phyloP scores from a whole-genome alignment of 1,140 invertebrate species.

The Holotrichia oblita region DNA sequence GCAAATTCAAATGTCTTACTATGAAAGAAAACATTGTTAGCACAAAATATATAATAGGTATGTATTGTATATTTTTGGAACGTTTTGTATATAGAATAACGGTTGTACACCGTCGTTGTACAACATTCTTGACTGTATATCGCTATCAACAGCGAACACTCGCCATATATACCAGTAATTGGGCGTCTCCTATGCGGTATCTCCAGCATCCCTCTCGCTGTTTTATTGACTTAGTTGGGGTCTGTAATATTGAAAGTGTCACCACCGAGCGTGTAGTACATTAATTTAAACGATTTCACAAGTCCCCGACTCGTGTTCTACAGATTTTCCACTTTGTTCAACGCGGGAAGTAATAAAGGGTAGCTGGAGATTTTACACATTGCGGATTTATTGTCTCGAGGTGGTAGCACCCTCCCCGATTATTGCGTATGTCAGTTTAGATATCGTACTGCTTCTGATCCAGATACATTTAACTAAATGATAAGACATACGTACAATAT shows the following conservation, averaged over 20 bases:
- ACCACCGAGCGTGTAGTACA: slow-evolving; percentile 39
- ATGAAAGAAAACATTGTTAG: too few species aligned
- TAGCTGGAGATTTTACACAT: slow-evolving; percentile 35
- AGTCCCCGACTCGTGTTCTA: slow-evolving; percentile 31
- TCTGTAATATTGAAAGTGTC: slow-evolving; percentile 40
- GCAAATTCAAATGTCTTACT: too few species aligned
- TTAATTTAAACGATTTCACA: slow-evolving; percentile 38
- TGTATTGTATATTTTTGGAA: too few species aligned
- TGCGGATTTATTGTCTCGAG: slow-evolving; percentile 35
- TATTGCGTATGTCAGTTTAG: background rate
- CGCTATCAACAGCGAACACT: slow-evolving; percentile 34
- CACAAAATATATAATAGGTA: too few species aligned
- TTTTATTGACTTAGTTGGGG: slow-evolving; percentile 38
- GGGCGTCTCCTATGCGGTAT: slow-evolving; percentile 32
- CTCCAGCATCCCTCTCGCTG: slow-evolving; percentile 21
- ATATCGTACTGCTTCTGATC: background rate
- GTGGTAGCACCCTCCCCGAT: background rate
- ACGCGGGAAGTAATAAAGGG: slow-evolving; percentile 31
- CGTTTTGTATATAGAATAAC: too few species aligned
- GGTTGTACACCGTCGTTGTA: too few species aligned
- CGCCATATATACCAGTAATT: background rate
- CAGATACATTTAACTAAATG: background rate
- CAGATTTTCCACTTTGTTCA: slow-evolving; percentile 40
- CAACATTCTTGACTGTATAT: too few species aligned
- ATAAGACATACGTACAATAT: background rate